Base-by-base conservation (phyloP, 2,888 invertebrate species). In the Clusia tigrina region DNA sequence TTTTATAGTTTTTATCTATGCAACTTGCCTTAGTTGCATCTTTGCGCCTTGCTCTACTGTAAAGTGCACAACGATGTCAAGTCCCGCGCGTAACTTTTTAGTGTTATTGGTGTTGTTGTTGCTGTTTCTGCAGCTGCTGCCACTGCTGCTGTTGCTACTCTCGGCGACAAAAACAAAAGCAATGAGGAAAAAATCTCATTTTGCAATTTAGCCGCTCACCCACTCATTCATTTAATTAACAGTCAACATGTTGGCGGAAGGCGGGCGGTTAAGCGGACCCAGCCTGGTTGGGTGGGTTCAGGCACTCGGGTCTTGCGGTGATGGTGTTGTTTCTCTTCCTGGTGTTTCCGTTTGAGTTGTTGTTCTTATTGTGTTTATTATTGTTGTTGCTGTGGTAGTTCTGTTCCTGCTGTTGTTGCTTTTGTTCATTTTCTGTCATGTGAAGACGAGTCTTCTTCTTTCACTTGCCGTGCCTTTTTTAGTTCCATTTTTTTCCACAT, bases 221-320 rank as follows among this genome's bases (percentile, higher is more conserved):
- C 77, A 77, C 77, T 74, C 78, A 70, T 78, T 78, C 77, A 75
- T 75, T 77, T 77, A 79, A 79, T 79, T 79, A 77, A 77, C 77
- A 77, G 79, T 71, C 79, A 77, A 76, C 62, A 22, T 26, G 48
- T 3, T 15, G n/a, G n/a, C n/a, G 66, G 61, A 38, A 42, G 62
- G 54, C 59, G 67, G 26, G 67, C 56, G 69, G 60, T n/a, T n/a
- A n/a, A n/a, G n/a, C n/a, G n/a, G n/a, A n/a, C n/a, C n/a, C n/a
- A n/a, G n/a, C n/a, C 69, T 57, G 60, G 56, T 46, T 66, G 66
- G n/a, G n/a, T n/a, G n/a, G n/a, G n/a, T n/a, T n/a, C n/a, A n/a
- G n/a, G n/a, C n/a, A n/a, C n/a, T n/a, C n/a, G n/a, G n/a, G n/a
- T n/a, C n/a, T 64, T 48, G 60, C n/a, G n/a, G 52, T 59, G 51